phyloP scores from a whole-genome alignment of 2,888 invertebrate genomes.

The Tenthredo mesomela region DNA sequence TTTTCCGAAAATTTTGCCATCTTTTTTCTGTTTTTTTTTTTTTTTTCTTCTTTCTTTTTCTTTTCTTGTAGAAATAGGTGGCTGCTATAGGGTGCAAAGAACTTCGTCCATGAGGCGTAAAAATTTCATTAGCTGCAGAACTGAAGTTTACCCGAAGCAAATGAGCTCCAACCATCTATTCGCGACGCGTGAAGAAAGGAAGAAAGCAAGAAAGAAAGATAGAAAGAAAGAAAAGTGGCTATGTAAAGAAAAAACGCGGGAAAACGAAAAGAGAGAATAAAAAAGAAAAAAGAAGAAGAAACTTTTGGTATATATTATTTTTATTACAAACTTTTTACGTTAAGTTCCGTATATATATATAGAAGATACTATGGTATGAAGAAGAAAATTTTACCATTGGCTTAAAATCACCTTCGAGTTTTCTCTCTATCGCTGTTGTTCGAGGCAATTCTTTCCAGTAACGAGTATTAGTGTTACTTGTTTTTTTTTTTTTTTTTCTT shows the following conservation, averaged over 20 bases:
- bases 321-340: constrained; percentile 41
- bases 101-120: neutral
- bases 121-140: constrained; percentile 25
- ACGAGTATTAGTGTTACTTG: constrained; percentile 33
- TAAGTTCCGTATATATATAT: neutral
- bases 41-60: neutral
- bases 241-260: constrained; percentile 27
- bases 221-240: constrained; percentile 9
- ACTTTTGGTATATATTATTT: constrained; percentile 43
- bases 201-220: constrained; percentile 36
- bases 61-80: neutral
- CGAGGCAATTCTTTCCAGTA: constrained; percentile 29
- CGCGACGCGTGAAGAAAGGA: constrained; percentile 34
- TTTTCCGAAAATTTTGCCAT: neutral
- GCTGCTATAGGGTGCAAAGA: constrained; percentile 3
- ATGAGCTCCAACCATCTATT: constrained; percentile 14
- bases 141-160: constrained; percentile 5
- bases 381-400: constrained; percentile 28
- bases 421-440: constrained; percentile 46
- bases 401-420: constrained; percentile 35
- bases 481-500: neutral
- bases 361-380: neutral
- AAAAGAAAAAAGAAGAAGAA: constrained; percentile 7
- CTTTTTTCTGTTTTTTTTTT: neutral
- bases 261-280: constrained; percentile 46